Conservation (phyloP, 1,140 invertebrate species). For the Calephelis nemesis region DNA sequence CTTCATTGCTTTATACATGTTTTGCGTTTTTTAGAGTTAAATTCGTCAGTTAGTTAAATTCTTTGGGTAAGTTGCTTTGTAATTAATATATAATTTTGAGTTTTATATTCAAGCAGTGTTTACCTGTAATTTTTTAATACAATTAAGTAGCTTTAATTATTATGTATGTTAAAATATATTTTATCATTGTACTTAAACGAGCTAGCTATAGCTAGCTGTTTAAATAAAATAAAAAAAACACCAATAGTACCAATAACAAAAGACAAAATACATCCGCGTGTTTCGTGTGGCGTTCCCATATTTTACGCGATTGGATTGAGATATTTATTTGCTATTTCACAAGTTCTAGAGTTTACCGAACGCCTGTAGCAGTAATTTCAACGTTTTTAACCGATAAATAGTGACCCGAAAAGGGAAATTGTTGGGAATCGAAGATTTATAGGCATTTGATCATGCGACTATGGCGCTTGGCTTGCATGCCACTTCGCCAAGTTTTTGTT, state of each 20-base stretch:
- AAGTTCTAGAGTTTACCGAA: slow-evolving; percentile 51
- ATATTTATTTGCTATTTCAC: slow-evolving; percentile 66
- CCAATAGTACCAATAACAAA: not conserved
- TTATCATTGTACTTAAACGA: no score
- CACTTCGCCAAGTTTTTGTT: slow-evolving; percentile 45
- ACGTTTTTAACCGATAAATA: slow-evolving; percentile 55
- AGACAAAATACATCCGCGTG: slow-evolving; percentile 25
- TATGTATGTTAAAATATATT: no score
- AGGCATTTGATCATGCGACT: slow-evolving; percentile 45
- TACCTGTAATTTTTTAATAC: no score
- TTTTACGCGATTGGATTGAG: slow-evolving; percentile 54
- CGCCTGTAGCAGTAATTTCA: slow-evolving; percentile 42
- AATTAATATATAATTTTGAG: no score
- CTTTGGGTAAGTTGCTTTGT: no score
- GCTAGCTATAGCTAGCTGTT: no score
- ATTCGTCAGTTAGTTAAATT: no score
- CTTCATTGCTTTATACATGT: no score
- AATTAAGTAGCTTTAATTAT: no score
- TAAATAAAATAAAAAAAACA: no score
- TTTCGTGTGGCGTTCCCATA: slow-evolving; percentile 50
- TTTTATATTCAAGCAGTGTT: no score
- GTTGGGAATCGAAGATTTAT: slow-evolving; percentile 51
- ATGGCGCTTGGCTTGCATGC: slow-evolving; percentile 40
- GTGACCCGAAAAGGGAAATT: slow-evolving; percentile 49
- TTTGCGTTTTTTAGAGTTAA: no score